Conservation (phyloP, 2,797 vertebrate genomes). For the Remorina albescens region DNA sequence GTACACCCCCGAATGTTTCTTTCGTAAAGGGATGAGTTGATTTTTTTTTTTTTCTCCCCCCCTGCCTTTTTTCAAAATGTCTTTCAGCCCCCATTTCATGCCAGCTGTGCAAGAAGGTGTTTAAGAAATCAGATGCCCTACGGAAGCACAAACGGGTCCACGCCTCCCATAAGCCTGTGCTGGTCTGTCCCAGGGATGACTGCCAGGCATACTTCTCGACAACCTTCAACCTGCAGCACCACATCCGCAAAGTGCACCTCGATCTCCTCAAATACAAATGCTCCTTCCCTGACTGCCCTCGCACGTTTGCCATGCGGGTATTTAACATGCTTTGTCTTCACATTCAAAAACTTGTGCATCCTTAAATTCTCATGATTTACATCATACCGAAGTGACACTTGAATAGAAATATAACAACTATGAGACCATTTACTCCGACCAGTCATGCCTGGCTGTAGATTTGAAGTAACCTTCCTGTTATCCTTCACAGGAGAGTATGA, state of each 20-base stretch:
- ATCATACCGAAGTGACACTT: not conserved
- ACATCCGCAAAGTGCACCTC: constrained; percentile 87
- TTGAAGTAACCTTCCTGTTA: not conserved
- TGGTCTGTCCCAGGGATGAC: constrained; percentile 81
- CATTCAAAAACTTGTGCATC: too few relatives aligned
- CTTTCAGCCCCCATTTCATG: constrained; percentile 72
- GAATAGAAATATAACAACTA: not conserved
- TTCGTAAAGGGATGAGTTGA: not conserved
- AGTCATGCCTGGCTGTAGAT: not conserved
- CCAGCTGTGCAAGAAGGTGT: constrained; percentile 79
- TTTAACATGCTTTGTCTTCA: constrained; percentile 12
- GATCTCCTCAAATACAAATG: constrained; percentile 84
- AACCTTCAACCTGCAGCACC: constrained; percentile 89
- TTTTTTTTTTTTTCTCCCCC: too few relatives aligned
- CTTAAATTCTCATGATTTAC: not conserved
- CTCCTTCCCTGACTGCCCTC: constrained; percentile 81
- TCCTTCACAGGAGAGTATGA: constrained; percentile 82
- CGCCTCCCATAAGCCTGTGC: constrained; percentile 75
- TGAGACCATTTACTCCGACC: not conserved
- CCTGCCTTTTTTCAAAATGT: not conserved
- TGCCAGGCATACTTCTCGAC: constrained; percentile 87
- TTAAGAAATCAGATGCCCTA: constrained; percentile 72
- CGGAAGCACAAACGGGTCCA: constrained; percentile 82
- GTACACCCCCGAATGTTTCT: not conserved
- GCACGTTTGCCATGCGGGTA: constrained; percentile 86